Evolutionary conservation across 2,888 invertebrate species (phyloP).

Genomic region (Thumatha senex): DNA sequence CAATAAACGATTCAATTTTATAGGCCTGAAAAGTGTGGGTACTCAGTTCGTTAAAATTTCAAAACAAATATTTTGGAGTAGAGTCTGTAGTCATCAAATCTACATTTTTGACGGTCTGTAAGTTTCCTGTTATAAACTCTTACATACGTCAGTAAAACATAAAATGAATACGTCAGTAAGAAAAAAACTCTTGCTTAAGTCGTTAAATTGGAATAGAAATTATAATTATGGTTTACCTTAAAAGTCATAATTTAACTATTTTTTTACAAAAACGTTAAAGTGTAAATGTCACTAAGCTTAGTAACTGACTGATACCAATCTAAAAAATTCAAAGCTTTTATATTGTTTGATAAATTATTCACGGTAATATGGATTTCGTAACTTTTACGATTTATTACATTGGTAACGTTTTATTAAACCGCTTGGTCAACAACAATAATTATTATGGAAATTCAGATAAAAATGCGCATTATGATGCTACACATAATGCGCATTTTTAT

Average conservation of each 20-base stretch:
- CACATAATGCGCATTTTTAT: too few relatives aligned
- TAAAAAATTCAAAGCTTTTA: constrained; percentile 3
- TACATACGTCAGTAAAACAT: too few relatives aligned
- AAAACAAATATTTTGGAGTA: too few relatives aligned
- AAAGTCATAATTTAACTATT: background rate
- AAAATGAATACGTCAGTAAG: too few relatives aligned
- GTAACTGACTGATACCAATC: constrained; percentile 25
- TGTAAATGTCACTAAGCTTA: constrained; percentile 3
- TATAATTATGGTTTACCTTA: background rate
- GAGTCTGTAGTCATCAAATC: too few relatives aligned
- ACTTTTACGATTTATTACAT: background rate
- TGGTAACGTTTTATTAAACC: constrained; percentile 1
- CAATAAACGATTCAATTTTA: too few relatives aligned
- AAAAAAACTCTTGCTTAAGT: too few relatives aligned
- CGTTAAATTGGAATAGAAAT: too few relatives aligned
- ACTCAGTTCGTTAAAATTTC: too few relatives aligned
- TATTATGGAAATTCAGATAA: constrained; percentile 20
- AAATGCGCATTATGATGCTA: background rate
- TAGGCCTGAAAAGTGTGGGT: too few relatives aligned
- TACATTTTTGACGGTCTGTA: too few relatives aligned
- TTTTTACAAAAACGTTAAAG: background rate
- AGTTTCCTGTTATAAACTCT: too few relatives aligned
- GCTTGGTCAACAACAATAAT: constrained; percentile 1
- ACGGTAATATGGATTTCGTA: constrained; percentile 4
- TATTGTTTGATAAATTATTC: background rate